These are phyloP conservation scores for Cynopterus sphinx DNA, from an alignment of 2,797 vertebrate species.

Conservation along the genomic window DNA sequence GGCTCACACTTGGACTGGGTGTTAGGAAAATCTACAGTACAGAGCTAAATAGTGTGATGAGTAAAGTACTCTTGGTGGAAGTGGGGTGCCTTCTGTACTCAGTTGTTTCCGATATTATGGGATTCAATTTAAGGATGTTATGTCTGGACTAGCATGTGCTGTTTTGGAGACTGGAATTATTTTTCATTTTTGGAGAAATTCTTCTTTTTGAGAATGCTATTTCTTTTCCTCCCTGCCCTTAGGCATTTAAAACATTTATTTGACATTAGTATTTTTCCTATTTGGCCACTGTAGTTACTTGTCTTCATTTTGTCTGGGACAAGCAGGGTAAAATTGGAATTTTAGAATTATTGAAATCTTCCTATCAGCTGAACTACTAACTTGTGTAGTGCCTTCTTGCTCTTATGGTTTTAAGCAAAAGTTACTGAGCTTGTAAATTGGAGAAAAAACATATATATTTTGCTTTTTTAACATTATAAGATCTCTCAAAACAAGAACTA, in stretches of 20 bases:
- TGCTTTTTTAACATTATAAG: neutral
- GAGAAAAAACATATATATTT: neutral
- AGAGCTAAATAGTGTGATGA: neutral
- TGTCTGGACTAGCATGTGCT: neutral
- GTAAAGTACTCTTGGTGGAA: neutral
- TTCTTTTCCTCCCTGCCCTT: neutral
- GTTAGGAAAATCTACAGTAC: neutral
- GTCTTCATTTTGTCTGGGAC: neutral
- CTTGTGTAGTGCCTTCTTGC: neutral
- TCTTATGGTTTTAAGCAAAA: neutral
- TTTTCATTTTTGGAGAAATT: constrained; percentile 32
- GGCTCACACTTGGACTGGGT: neutral
- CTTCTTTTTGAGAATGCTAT: constrained; percentile 5
- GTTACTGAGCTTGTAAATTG: neutral
- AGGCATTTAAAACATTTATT: constrained; percentile 30
- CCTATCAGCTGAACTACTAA: neutral
- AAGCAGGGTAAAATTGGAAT: neutral
- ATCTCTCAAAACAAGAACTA: neutral
- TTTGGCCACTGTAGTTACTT: neutral
- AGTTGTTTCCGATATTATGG: neutral
- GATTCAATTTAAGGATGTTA: neutral
- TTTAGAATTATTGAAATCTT: neutral
- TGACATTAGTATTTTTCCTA: neutral
- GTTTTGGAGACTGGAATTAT: neutral
- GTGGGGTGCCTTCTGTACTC: neutral